Evolutionary conservation across 2,888 invertebrate species (phyloP).

Genomic region (Boloria euphrosyne): DNA sequence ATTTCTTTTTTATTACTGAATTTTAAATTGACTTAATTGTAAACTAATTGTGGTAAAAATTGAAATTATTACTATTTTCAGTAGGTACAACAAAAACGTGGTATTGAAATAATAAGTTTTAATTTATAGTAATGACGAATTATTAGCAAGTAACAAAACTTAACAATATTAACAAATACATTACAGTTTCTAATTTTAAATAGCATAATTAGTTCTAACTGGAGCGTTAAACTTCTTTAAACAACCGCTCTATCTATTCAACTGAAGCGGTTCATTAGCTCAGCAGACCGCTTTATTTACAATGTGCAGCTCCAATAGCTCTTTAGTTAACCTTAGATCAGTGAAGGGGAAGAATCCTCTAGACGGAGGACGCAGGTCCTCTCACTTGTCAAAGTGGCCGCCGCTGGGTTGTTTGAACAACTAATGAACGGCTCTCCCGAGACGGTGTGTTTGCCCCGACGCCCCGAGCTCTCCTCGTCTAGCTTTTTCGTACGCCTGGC

Average conservation of each 20-base stretch:
- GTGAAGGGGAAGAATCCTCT: slow-evolving; percentile 70
- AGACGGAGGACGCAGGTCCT: slow-evolving; percentile 54
- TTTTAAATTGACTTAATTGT: background rate
- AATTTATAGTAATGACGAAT: too few species aligned
- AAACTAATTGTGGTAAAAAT: too few species aligned
- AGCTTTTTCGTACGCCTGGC: slow-evolving; percentile 68
- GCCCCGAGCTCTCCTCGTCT: slow-evolving; percentile 58
- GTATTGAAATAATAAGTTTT: too few species aligned
- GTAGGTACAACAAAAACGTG: too few species aligned
- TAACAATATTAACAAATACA: background rate
- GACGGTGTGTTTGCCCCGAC: slow-evolving; percentile 74
- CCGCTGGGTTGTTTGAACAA: slow-evolving; percentile 79
- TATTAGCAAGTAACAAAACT: too few species aligned
- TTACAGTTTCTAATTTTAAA: background rate
- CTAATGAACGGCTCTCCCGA: slow-evolving; percentile 80
- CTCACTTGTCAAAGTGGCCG: slow-evolving; percentile 80
- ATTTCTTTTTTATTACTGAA: background rate
- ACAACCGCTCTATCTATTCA: slow-evolving; percentile 23
- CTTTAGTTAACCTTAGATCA: slow-evolving; percentile 70
- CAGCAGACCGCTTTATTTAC: slow-evolving; percentile 65
- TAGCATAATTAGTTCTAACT: slow-evolving; percentile 10
- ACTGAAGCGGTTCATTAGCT: slow-evolving; percentile 45
- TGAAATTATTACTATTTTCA: too few species aligned
- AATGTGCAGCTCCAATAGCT: slow-evolving; percentile 63
- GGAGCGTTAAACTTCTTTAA: slow-evolving; percentile 2